Conservation (phyloP, 2,113 vertebrate genomes). For the Plestiodon gilberti region DNA sequence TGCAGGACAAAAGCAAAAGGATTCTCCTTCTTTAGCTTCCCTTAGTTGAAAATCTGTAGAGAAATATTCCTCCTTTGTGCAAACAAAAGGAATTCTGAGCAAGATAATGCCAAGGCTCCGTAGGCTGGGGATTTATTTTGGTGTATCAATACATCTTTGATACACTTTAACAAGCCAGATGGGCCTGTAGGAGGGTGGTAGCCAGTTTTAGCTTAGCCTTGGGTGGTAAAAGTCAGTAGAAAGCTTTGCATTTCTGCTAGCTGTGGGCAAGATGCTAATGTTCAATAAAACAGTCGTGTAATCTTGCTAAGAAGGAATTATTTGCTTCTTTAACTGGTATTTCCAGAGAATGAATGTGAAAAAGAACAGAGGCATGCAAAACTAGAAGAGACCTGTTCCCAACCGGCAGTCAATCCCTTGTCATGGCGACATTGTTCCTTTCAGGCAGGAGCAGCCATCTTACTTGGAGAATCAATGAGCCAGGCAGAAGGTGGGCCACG, state of each 20-base stretch:
- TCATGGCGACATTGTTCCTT: not conserved
- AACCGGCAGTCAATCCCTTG: not conserved
- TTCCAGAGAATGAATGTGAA: not conserved
- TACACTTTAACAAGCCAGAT: not conserved
- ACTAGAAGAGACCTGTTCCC: not conserved
- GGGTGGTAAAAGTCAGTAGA: conserved; percentile 11
- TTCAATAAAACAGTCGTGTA: conserved; percentile 6
- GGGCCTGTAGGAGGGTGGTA: conserved; percentile 26
- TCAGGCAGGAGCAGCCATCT: not conserved
- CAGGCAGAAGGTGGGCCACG: not conserved
- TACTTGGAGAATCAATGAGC: not conserved
- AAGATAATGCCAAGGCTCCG: not conserved
- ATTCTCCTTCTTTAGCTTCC: accelerated
- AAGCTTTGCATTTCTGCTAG: not conserved
- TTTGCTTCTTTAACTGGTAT: conserved; percentile 6
- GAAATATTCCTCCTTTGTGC: conserved; percentile 27
- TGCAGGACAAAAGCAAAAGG: not conserved
- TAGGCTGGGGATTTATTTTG: conserved; percentile 27
- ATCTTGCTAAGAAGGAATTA: conserved; percentile 19
- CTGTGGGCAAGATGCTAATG: not conserved
- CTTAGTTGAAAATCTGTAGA: not conserved
- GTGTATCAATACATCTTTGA: not conserved
- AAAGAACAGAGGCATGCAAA: not conserved
- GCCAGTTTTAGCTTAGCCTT: conserved; percentile 6
- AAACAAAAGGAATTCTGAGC: accelerated